Conservation (phyloP, 2,888 invertebrate species). For the Beris chalybata region DNA sequence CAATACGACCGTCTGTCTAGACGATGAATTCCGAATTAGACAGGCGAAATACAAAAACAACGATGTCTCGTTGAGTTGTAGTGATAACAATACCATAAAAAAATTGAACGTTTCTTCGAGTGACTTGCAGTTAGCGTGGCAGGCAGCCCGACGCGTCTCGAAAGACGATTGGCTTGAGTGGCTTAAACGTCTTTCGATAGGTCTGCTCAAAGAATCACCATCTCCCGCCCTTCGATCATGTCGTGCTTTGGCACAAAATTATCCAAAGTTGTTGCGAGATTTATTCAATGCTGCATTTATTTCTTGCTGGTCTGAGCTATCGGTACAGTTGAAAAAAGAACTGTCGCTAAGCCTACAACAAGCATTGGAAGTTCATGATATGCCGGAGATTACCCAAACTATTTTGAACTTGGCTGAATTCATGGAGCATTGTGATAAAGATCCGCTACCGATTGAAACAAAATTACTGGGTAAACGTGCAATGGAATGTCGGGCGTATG, state of each 20-base stretch:
- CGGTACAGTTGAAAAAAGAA: slow-evolving; percentile 73
- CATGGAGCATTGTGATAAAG: slow-evolving; percentile 99
- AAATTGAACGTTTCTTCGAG: slow-evolving; percentile 80
- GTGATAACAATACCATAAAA: slow-evolving; percentile 74
- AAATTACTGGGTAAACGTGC: slow-evolving; percentile 89
- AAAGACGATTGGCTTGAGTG: slow-evolving; percentile 99
- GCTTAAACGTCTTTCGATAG: slow-evolving; percentile 88
- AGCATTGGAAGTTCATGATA: slow-evolving; percentile 88
- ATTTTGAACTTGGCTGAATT: slow-evolving; percentile 97
- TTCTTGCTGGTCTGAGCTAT: slow-evolving; percentile 97
- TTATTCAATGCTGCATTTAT: slow-evolving; percentile 98
- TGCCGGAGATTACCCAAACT: slow-evolving; percentile 94
- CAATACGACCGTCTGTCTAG: slow-evolving; percentile 74
- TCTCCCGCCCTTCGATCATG: slow-evolving; percentile 94
- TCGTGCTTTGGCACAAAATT: slow-evolving; percentile 87
- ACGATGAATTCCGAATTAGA: slow-evolving; percentile 70
- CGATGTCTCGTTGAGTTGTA: slow-evolving; percentile 67
- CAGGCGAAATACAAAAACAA: slow-evolving; percentile 70
- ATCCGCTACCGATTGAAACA: slow-evolving; percentile 86
- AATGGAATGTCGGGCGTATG: slow-evolving; percentile 85
- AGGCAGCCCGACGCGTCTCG: slow-evolving; percentile 87
- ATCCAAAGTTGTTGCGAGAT: slow-evolving; percentile 93
- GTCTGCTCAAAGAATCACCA: slow-evolving; percentile 91
- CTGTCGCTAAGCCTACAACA: slow-evolving; percentile 84
- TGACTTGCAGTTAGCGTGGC: slow-evolving; percentile 87